Percentiles rank a stretch among this genome's conserved stretches.
Evolutionary conservation across 1,140 invertebrate genomes (phyloP).

Genomic region (Procambarus virginalis): DNA sequence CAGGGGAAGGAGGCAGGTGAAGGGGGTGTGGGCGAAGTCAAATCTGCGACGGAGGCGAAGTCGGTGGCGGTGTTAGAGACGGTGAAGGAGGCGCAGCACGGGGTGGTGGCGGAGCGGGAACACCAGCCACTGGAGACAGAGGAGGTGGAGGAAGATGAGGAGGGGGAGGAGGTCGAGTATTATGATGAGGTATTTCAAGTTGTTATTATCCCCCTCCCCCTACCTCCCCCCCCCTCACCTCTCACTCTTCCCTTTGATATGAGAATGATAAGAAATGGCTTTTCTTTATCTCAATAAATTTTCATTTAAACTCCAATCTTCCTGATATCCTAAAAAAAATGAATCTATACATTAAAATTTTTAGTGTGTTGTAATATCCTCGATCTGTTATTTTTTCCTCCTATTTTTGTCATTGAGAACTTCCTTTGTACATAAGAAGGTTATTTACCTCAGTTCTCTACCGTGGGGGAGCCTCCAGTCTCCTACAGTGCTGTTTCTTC

Average conservation of each 20-base stretch:
- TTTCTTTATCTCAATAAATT: too few relatives aligned
- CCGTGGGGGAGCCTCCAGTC: too few relatives aligned
- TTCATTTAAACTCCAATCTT: too few relatives aligned
- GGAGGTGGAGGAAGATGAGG: conserved; percentile 27
- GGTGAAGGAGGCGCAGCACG: neutral
- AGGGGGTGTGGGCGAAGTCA: neutral
- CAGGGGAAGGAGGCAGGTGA: neutral
- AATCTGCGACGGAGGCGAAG: neutral
- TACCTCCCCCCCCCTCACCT: too few relatives aligned
- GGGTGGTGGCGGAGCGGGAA: neutral
- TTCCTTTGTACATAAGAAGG: too few relatives aligned
- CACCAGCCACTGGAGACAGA: neutral
- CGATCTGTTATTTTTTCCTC: too few relatives aligned
- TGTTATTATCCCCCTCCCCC: conserved; percentile 9
- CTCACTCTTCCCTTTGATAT: neutral
- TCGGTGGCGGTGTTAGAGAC: neutral
- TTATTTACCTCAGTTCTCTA: too few relatives aligned
- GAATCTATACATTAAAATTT: too few relatives aligned
- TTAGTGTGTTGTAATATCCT: too few relatives aligned
- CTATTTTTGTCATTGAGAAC: too few relatives aligned
- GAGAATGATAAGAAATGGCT: neutral
- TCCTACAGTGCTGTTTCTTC: too few relatives aligned
- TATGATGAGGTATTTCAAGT: conserved; percentile 59
- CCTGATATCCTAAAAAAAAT: too few relatives aligned
- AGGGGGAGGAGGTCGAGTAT: conserved; percentile 66